Evolutionary conservation across 2,113 vertebrate genomes (phyloP).

Genomic region (Cervus canadensis): DNA sequence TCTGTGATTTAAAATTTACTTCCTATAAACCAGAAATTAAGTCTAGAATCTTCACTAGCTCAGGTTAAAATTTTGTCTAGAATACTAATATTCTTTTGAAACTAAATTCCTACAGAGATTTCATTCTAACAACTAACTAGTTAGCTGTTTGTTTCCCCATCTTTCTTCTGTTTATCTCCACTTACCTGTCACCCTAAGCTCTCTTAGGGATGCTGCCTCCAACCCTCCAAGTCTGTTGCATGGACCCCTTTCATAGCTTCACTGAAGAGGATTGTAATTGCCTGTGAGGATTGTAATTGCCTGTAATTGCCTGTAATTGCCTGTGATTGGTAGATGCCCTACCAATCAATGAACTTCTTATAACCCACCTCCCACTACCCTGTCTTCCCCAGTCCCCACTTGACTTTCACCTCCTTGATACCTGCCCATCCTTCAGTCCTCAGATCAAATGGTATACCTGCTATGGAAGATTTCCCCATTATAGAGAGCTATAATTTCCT

Average conservation of each 20-base stretch:
- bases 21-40: slow-evolving; percentile 25
- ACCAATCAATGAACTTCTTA: not conserved
- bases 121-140: not conserved
- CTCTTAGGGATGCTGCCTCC: not conserved
- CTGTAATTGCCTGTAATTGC: not conserved
- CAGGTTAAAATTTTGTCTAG: not conserved
- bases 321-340: not conserved
- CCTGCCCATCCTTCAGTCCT: not conserved
- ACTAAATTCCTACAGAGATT: not conserved
- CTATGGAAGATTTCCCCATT: not conserved
- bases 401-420: not conserved
- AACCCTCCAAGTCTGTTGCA: not conserved
- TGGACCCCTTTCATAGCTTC: not conserved
- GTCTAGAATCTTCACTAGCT: not conserved
- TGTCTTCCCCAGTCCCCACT: not conserved
- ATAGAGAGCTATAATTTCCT: not conserved
- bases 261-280: not conserved
- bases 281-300: not conserved
- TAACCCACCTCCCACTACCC: not conserved
- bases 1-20: slow-evolving; percentile 42
- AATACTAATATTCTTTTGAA: not conserved
- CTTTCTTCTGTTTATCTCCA: not conserved
- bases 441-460: not conserved
- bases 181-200: not conserved
- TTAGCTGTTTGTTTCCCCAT: not conserved